Conservation (phyloP, 2,888 invertebrate species). For the Drosophila meridiana region DNA sequence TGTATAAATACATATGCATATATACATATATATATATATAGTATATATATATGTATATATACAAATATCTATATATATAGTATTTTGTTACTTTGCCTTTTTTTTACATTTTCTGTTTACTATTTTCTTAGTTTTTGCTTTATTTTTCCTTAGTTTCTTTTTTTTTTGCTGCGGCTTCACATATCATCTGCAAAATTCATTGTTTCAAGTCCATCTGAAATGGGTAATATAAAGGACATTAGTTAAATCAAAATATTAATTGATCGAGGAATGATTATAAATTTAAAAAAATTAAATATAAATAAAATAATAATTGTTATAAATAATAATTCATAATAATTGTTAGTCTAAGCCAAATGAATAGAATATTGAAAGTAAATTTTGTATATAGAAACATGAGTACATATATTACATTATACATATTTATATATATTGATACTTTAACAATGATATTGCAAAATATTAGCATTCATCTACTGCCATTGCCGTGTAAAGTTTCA, state of each 20-base stretch:
- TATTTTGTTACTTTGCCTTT: conserved; percentile 64
- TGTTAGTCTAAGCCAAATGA: background rate
- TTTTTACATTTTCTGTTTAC: conserved; percentile 64
- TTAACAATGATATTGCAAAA: no score
- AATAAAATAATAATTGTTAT: no score
- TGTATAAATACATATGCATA: conserved; percentile 56
- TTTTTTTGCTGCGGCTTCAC: conserved; percentile 44
- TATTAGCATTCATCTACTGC: background rate
- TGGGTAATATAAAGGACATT: conserved; percentile 28
- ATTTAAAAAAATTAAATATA: background rate
- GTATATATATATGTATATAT: conserved; percentile 46
- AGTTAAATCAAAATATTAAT: background rate
- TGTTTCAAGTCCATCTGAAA: conserved; percentile 66
- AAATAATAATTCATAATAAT: background rate
- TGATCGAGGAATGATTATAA: background rate
- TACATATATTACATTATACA: background rate
- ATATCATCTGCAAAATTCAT: conserved; percentile 38
- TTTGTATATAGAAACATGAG: background rate
- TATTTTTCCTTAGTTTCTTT: conserved; percentile 31
- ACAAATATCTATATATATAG: conserved; percentile 52
- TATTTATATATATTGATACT: background rate
- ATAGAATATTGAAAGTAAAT: background rate
- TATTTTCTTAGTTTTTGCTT: conserved; percentile 53
- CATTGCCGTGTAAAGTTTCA: background rate
- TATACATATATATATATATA: conserved; percentile 5